These are phyloP conservation scores for Meta bourneti DNA, from an alignment of 2,888 invertebrate species.

Conservation along the genomic window DNA sequence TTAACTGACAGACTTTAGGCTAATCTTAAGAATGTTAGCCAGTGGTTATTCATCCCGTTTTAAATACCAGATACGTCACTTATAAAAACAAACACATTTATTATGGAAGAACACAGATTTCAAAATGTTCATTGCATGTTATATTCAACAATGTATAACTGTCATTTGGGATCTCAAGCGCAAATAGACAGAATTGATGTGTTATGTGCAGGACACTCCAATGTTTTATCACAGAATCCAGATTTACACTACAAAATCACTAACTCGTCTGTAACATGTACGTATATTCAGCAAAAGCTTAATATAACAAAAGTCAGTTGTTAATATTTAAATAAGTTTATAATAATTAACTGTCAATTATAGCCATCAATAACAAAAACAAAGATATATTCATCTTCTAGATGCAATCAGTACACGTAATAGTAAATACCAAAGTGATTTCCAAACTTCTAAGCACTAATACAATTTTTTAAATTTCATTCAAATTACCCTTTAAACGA, in stretches of 20 bases:
- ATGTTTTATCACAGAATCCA: slow-evolving; percentile 42
- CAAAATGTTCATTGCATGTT: slow-evolving; percentile 9
- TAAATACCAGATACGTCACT: not conserved
- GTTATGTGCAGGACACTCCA: slow-evolving; percentile 5
- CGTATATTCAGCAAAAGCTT: slow-evolving; percentile 8
- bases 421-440: not conserved
- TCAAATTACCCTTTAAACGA: not conserved
- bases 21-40: not conserved
- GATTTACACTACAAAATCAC: slow-evolving; percentile 18
- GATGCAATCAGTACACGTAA: no score
- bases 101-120: slow-evolving; percentile 51
- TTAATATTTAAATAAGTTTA: no score
- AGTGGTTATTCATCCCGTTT: not conserved
- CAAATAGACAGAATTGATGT: slow-evolving; percentile 14
- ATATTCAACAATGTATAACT: not conserved
- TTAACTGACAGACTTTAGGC: not conserved
- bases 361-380: not conserved
- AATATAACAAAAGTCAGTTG: not conserved
- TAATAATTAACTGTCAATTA: not conserved
- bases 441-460: not conserved
- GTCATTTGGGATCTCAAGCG: not conserved
- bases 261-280: slow-evolving; percentile 18
- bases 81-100: not conserved
- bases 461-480: not conserved
- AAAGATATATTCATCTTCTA: slow-evolving; percentile 1